Evolutionary conservation across 2,113 vertebrate genomes (phyloP), one percentile per base, ranked within the genome.

Genomic region (Epinephelus lanceolatus): DNA sequence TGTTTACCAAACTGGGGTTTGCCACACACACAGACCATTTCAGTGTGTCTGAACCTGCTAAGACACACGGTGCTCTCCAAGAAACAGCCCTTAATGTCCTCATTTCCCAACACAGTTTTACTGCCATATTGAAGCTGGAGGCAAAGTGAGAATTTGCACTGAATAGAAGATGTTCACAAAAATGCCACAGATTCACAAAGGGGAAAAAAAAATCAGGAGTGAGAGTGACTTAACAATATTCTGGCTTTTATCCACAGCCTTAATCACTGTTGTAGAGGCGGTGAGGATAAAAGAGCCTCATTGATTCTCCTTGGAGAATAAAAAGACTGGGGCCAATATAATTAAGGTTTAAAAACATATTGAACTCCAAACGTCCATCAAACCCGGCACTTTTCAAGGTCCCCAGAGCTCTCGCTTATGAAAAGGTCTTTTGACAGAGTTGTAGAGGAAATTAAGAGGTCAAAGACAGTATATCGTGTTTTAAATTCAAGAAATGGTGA

Each of bases 331-430:
- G 82, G 27, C 86, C 89, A 91, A 86, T 69, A 91, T 91, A 90
- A 94, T 91, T 92, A 92, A 88, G 87, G 53, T 88, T 89, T 90
- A 86, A 91, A 91, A 92, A 88, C 80, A 90, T 83, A 82, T 90
- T 85, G 83, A 88, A 87, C 86, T 89, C 78, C 71, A 78, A 83
- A 85, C 6, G 71, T 83, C 90, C 78, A 89, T 87, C 84, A 93
- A 89, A 80, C 57, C 23, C 49, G 78, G 73, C 76, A 89, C 80
- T 87, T 89, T 82, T 89, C 85, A 88, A 92, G 86, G 88, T 89
- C 85, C 68, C 72, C 78, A 45, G 77, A 84, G 81, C 15, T n/a
- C 53, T 47, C 1, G 37, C 66, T 85, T 69, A 71, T 88, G 45
- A 91, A 89, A 93, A 79, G 57, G 61, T 76, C 80, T 81, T 90